These are phyloP conservation scores for Echeneis naucrates DNA, from an alignment of 2,797 vertebrate genomes.

Conservation along the genomic window DNA sequence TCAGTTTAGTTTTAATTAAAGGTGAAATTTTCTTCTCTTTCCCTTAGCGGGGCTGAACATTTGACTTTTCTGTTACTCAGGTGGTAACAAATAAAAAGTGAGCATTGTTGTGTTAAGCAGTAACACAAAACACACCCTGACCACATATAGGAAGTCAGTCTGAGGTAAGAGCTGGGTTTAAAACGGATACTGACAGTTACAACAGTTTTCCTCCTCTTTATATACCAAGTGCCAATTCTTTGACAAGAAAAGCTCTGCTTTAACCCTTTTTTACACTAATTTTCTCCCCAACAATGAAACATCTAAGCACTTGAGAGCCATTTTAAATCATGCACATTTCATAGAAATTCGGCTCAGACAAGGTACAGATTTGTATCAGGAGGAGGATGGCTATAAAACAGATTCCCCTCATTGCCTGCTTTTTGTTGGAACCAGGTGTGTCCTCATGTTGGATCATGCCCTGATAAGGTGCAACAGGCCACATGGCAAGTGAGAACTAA, in stretches of 20 bases:
- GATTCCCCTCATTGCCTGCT: constrained; percentile 56
- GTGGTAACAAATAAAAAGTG: constrained; percentile 54
- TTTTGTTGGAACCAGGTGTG: constrained; percentile 77
- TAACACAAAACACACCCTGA: constrained; percentile 71
- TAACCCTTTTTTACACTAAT: neutral
- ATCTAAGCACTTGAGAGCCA: constrained; percentile 19
- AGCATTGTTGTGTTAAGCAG: constrained; percentile 62
- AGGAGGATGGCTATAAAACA: constrained; percentile 53
- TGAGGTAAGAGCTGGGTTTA: constrained; percentile 72
- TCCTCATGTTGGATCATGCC: constrained; percentile 80
- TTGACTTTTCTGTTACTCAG: constrained; percentile 50
- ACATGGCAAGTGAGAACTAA: constrained; percentile 69
- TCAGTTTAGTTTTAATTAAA: constrained; percentile 46
- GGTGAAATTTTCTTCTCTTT: constrained; percentile 30
- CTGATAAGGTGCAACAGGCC: constrained; percentile 71
- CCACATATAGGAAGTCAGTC: constrained; percentile 79
- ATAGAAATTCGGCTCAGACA: constrained; percentile 40
- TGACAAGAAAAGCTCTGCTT: constrained; percentile 47
- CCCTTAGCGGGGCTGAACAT: constrained; percentile 16
- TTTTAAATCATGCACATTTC: constrained; percentile 53
- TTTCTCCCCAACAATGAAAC: constrained; percentile 23
- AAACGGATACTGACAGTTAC: constrained; percentile 72
- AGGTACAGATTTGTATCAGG: constrained; percentile 43
- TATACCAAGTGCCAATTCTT: constrained; percentile 58
- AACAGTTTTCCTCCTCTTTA: constrained; percentile 69